A percentile compares a stretch with the other conserved stretches of the same genome.
phyloP scores from a whole-genome alignment of 35 echinoderm and acorn worm species.

The Ophiothrix spiculata region DNA sequence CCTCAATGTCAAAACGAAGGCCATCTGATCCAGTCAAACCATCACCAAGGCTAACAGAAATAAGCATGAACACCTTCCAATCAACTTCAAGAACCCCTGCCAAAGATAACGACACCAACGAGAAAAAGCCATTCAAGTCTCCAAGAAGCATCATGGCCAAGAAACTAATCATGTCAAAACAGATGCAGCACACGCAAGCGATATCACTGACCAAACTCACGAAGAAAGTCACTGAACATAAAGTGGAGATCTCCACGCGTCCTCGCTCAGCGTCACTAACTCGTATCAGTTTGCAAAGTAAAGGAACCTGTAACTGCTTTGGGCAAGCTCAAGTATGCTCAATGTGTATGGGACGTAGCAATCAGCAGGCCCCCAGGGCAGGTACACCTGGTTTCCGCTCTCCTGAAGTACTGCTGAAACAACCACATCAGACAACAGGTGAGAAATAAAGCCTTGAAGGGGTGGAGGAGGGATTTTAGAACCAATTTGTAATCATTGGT shows the following conservation, averaged over 20 bases:
- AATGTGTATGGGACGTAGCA: conserved; percentile 52
- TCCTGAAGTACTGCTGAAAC: conserved; percentile 90
- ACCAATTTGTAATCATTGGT: not conserved
- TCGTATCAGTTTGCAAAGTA: not conserved
- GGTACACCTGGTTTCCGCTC: conserved; percentile 95
- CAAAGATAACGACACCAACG: not conserved
- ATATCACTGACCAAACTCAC: not conserved
- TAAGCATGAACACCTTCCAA: conserved; percentile 65
- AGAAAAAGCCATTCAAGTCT: conserved; percentile 9
- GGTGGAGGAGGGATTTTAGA: not conserved
- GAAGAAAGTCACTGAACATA: not conserved
- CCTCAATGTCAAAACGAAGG: not conserved
- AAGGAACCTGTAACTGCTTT: conserved; percentile 64
- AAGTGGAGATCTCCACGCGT: not conserved
- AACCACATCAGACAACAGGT: conserved; percentile 93
- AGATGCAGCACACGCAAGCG: not conserved
- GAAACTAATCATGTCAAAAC: not conserved
- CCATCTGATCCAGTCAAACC: not conserved
- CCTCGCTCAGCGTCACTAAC: not conserved
- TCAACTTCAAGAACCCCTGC: conserved; percentile 24
- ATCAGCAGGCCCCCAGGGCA: conserved; percentile 80
- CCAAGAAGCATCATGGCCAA: conserved; percentile 5
- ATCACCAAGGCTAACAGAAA: conserved; percentile 37
- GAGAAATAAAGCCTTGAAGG: not conserved
- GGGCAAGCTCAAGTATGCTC: conserved; percentile 71